phyloP scores from a whole-genome alignment of 2,888 invertebrate species.

The Xanthostigma xanthostigma region DNA sequence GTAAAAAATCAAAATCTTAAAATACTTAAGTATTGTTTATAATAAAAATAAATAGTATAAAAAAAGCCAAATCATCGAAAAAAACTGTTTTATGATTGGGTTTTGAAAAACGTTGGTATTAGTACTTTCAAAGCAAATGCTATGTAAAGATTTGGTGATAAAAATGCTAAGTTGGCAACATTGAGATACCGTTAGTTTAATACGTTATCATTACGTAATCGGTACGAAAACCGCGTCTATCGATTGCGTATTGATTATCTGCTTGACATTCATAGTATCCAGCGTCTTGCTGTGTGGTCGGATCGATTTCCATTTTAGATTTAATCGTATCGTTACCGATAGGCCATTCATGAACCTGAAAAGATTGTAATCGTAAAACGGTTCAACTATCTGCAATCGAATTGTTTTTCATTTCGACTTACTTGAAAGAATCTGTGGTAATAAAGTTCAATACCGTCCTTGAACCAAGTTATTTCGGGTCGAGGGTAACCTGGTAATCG shows the following conservation, averaged over 20 bases:
- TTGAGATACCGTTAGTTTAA: constrained; percentile 15
- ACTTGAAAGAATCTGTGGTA: constrained; percentile 55
- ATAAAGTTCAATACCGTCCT: constrained; percentile 61
- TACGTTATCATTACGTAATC: constrained; percentile 42
- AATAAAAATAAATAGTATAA: no score
- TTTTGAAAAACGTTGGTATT: no score
- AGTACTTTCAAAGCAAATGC: no score
- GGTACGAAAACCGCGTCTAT: constrained; percentile 49
- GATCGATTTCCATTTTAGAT: constrained; percentile 60
- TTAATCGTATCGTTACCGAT: constrained; percentile 48
- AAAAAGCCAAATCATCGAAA: no score
- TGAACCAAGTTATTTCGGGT: constrained; percentile 64
- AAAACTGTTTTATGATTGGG: no score
- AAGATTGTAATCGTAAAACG: constrained; percentile 4
- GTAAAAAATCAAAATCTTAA: no score
- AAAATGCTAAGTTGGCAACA: background rate
- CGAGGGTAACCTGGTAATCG: constrained; percentile 38
- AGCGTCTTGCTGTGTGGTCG: constrained; percentile 55
- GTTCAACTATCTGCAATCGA: background rate
- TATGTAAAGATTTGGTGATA: no score
- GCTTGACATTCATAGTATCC: constrained; percentile 59
- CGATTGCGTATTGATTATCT: constrained; percentile 54
- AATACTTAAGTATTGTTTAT: no score
- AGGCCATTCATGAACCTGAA: constrained; percentile 50
- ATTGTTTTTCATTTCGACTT: constrained; percentile 10